Conservation (phyloP, 2,113 vertebrate genomes). For the Onychorhynchus coronatus region DNA sequence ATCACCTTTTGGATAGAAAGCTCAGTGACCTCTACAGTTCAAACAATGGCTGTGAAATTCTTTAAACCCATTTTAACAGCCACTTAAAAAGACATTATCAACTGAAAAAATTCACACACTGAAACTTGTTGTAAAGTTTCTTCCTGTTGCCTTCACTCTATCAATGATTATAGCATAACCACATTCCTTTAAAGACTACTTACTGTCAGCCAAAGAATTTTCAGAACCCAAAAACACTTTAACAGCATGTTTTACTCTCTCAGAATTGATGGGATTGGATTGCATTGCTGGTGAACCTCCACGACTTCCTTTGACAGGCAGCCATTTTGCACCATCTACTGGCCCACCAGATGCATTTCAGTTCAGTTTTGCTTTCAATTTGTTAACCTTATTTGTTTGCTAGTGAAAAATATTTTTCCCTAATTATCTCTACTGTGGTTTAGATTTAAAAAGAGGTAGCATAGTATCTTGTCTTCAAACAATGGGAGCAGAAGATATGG, state of each 20-base stretch:
- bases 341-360: slow-evolving; percentile 15
- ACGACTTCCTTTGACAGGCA: neutral
- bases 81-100: neutral
- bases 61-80: neutral
- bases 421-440: neutral
- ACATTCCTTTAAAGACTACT: neutral
- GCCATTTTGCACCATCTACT: slow-evolving; percentile 56
- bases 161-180: neutral
- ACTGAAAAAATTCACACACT: neutral
- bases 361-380: neutral
- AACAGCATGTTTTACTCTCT: neutral
- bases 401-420: neutral
- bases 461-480: neutral
- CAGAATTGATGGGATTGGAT: neutral
- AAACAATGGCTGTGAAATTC: neutral
- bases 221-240: neutral
- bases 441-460: neutral
- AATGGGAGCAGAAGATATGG: fast-evolving
- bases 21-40: neutral
- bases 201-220: neutral
- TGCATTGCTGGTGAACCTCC: neutral
- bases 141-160: neutral
- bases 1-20: neutral
- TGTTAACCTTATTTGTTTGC: neutral
- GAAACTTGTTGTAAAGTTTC: neutral